Percentiles rank a stretch among this genome's conserved stretches.
Conservation (phyloP, 2,888 invertebrate species). For the Agriopis marginaria region DNA sequence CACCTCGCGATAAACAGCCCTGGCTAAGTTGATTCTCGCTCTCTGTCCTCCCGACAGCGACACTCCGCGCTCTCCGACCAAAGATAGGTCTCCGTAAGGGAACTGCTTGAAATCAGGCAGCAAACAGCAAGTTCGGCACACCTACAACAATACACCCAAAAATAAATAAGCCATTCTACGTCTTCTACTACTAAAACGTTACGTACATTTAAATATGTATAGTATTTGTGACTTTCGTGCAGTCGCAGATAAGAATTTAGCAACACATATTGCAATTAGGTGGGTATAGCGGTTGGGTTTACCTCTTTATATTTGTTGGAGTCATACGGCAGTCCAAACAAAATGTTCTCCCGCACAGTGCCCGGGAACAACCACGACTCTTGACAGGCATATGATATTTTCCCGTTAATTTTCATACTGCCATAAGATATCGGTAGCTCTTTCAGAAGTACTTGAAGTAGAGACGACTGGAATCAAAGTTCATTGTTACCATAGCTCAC, state of each 20-base stretch:
- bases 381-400: slow-evolving; percentile 91
- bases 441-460: slow-evolving; percentile 89
- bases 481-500: not conserved
- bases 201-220: not conserved
- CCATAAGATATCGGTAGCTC: slow-evolving; percentile 89
- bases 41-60: slow-evolving; percentile 94
- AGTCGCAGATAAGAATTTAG: not conserved
- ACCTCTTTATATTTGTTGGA: slow-evolving; percentile 88
- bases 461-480: slow-evolving; percentile 80
- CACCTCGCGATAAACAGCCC: slow-evolving; percentile 91
- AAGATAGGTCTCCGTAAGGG: slow-evolving; percentile 91
- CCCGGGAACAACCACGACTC: slow-evolving; percentile 94
- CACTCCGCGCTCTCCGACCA: slow-evolving; percentile 93
- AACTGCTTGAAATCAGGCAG: slow-evolving; percentile 90
- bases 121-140: slow-evolving; percentile 89
- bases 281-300: slow-evolving; percentile 33
- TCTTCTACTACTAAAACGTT: not conserved
- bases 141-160: slow-evolving; percentile 60
- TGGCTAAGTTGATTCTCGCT: slow-evolving; percentile 92
- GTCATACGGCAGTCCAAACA: slow-evolving; percentile 90
- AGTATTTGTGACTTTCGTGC: too few relatives aligned
- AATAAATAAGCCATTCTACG: slow-evolving; percentile 14
- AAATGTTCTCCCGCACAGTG: slow-evolving; percentile 93
- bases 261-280: not conserved
- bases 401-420: slow-evolving; percentile 87